Base-by-base conservation (phyloP, 2,797 vertebrate genomes). In the Clarias platycephalus region DNA sequence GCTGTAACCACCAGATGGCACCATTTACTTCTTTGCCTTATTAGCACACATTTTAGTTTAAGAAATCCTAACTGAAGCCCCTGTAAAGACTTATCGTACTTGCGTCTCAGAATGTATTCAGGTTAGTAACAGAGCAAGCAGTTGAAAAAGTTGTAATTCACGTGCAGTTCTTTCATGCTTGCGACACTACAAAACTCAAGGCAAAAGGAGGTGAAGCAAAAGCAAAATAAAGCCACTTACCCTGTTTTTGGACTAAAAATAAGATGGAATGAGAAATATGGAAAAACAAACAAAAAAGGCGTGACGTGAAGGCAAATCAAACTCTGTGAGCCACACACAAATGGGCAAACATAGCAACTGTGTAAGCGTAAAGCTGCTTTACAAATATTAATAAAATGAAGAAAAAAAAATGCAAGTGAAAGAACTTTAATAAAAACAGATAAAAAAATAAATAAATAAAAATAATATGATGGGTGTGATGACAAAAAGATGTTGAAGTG, bases 241-340 rank as follows among this genome's bases (percentile, higher is more conserved):
- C 95, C 96, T 55, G 95, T 96, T 94, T 95, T 96, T 93, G 95
- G 94, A 94, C 95, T 96, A 96, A 85, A 92, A 63, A 63, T 71
- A 85, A 88, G 85, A 92, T 92, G 93, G 93, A 92, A 94, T 93
- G 91, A 90, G 91, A 92, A 89, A 80, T 87, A 90, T 89, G 84
- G 86, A 18, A 63, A 78, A 85, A 34, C 60, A 80, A 66, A 85
- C 4, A 80, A 77, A 71, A 89, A 86, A 86, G 90, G 89, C 37
- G 88, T 90, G 89, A 92, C 74, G 60, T 87, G 85, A 89, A 87
- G 85, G 87, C 26, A 72, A 87, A 77, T 44, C 44, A 66, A 63
- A 72, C 8, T 1, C 37, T 57, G 40, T 53, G 72, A 81, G 53
- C 31, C 57, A 80, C 26, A 62, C 24, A 81, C 9, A 49, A 40